These are phyloP conservation scores for Thunnus albacares DNA, from an alignment of 2,797 vertebrate species.

Conservation along the genomic window DNA sequence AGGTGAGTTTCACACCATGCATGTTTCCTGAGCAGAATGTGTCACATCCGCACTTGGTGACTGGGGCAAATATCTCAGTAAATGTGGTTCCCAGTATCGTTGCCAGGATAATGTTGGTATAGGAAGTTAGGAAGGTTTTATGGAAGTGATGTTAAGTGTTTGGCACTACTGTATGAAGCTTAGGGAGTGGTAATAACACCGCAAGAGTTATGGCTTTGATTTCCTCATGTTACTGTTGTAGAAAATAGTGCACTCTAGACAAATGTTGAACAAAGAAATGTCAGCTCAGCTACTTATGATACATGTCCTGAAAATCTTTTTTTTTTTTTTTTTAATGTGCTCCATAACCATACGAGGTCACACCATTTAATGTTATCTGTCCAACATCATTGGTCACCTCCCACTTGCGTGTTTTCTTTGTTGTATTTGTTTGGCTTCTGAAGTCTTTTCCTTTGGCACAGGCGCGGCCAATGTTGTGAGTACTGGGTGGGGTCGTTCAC, in stretches of 20 bases:
- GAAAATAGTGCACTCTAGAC: slow-evolving; percentile 2
- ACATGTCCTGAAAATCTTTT: background rate
- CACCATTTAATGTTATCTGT: slow-evolving; percentile 43
- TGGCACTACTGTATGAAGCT: background rate
- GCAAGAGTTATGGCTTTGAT: slow-evolving; percentile 8
- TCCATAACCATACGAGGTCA: slow-evolving; percentile 3
- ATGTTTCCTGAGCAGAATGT: background rate
- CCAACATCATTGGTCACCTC: slow-evolving; percentile 30
- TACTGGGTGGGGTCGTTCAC: slow-evolving; percentile 56
- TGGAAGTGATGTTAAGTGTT: slow-evolving; percentile 15
- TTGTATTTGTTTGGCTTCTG: slow-evolving; percentile 63
- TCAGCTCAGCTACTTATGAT: slow-evolving; percentile 4
- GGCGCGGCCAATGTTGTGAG: slow-evolving; percentile 50
- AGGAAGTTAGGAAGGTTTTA: background rate
- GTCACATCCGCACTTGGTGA: background rate
- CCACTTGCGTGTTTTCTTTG: slow-evolving; percentile 52
- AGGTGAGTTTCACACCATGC: slow-evolving; percentile 83
- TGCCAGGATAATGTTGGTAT: background rate
- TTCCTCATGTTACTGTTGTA: slow-evolving; percentile 20
- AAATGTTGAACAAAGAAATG: background rate
- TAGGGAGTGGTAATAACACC: background rate
- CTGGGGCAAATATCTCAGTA: background rate
- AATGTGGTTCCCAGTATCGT: background rate
- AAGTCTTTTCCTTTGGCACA: slow-evolving; percentile 44
- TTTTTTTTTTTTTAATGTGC: background rate